Conservation (phyloP, 37 sponge, comb jelly and placozoan genomes). For the Eunapius fragilis region DNA sequence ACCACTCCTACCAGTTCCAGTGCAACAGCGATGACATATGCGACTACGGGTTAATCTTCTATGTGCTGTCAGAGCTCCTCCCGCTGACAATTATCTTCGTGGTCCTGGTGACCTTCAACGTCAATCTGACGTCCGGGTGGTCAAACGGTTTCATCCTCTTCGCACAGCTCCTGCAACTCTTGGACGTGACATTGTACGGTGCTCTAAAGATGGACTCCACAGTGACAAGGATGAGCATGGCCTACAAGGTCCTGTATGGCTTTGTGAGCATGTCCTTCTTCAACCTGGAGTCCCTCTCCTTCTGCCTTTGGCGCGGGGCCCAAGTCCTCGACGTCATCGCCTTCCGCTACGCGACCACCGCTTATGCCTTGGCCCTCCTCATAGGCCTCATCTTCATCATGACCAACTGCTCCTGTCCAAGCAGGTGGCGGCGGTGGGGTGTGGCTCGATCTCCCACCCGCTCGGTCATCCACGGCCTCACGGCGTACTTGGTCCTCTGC, state of each 20-base stretch:
- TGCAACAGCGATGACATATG: neutral
- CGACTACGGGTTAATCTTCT: constrained; percentile 25
- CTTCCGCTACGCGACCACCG: constrained; percentile 41
- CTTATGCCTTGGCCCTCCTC: constrained; percentile 30
- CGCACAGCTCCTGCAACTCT: too few species aligned
- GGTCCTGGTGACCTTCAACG: constrained; percentile 16
- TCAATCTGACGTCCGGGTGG: constrained; percentile 39
- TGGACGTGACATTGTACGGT: too few species aligned
- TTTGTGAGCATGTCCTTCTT: neutral
- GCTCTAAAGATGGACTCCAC: too few species aligned
- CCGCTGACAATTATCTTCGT: constrained; percentile 49
- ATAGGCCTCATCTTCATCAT: constrained; percentile 8
- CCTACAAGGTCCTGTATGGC: too few species aligned
- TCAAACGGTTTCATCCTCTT: constrained; percentile 48
- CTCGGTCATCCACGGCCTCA: constrained; percentile 34
- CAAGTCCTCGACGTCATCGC: constrained; percentile 32
- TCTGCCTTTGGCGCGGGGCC: constrained; percentile 29
- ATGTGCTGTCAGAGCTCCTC: constrained; percentile 47
- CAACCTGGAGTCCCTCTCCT: neutral
- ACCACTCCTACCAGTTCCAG: constrained; percentile 34
- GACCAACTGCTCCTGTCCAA: constrained; percentile 11
- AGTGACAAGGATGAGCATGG: too few species aligned
- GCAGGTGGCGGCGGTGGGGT: neutral
- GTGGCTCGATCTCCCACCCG: neutral
- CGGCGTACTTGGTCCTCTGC: constrained; percentile 42